Evolutionary conservation across 2,888 invertebrate species (phyloP).

Genomic region (Selenia dentaria): DNA sequence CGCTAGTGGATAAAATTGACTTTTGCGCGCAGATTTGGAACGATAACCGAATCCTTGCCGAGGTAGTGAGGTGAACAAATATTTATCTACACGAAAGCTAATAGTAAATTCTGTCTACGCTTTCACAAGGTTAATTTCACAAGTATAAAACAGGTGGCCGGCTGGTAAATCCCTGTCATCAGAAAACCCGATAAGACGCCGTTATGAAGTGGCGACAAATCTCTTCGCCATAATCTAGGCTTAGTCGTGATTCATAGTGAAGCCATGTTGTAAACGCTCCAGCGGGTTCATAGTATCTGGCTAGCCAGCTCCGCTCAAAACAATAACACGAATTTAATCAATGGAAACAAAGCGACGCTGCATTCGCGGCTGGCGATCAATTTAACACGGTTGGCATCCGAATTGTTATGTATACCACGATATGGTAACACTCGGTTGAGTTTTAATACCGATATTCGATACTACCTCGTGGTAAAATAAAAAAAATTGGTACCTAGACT

Average conservation of each 20-base stretch:
- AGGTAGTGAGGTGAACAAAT: no score
- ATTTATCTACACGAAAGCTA: no score
- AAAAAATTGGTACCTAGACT: neutral
- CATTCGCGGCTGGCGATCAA: constrained; percentile 18
- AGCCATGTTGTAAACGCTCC: constrained; percentile 10
- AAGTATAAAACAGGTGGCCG: constrained; percentile 48
- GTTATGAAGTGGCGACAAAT: constrained; percentile 55
- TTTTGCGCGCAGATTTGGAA: no score
- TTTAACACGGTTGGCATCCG: constrained; percentile 20
- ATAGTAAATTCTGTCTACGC: neutral
- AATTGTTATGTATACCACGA: constrained; percentile 16
- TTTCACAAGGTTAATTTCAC: constrained; percentile 4
- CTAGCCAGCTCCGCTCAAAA: constrained; percentile 3
- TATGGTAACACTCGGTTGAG: constrained; percentile 8
- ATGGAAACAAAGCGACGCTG: constrained; percentile 18
- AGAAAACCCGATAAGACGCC: constrained; percentile 57
- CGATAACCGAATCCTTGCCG: no score
- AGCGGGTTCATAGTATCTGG: constrained; percentile 4
- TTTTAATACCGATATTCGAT: constrained; percentile 20
- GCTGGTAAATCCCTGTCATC: constrained; percentile 57
- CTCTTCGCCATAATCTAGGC: constrained; percentile 27
- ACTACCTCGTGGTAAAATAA: constrained; percentile 3
- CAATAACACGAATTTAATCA: constrained; percentile 20
- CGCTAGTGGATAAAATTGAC: no score
- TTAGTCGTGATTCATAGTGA: constrained; percentile 13